These are phyloP conservation scores for Nothoprocta perdicaria DNA, from an alignment of 2,113 vertebrate genomes.

Conservation along the genomic window DNA sequence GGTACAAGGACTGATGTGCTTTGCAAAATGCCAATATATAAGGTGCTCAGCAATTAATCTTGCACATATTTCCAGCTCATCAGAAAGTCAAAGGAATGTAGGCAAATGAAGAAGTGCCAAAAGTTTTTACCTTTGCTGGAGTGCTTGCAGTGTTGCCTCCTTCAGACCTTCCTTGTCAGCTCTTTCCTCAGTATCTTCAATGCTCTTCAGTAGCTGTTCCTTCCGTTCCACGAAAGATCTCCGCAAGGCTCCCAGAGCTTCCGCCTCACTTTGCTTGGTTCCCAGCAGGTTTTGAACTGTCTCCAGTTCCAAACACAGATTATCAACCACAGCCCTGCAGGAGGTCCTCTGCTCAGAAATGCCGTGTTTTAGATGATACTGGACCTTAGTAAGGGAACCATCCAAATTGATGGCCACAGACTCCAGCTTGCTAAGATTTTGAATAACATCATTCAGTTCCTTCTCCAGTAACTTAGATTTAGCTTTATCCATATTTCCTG, in stretches of 20 bases:
- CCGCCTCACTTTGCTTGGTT: constrained; percentile 93
- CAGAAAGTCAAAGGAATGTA: neutral
- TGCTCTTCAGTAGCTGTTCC: constrained; percentile 86
- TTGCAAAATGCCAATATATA: neutral
- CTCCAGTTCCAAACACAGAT: constrained; percentile 82
- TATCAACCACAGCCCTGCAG: constrained; percentile 84
- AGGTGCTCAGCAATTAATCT: neutral
- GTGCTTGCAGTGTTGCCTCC: constrained; percentile 84
- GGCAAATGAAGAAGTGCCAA: neutral
- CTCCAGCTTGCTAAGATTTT: constrained; percentile 81
- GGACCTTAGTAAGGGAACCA: constrained; percentile 86
- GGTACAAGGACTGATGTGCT: neutral
- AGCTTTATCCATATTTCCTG: constrained; percentile 83
- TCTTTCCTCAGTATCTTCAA: constrained; percentile 88
- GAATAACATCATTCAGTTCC: constrained; percentile 76
- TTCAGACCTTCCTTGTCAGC: constrained; percentile 78
- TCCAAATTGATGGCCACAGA: constrained; percentile 84
- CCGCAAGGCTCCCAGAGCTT: constrained; percentile 83
- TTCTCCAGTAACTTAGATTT: constrained; percentile 83
- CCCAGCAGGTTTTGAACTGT: constrained; percentile 88
- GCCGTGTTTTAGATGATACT: constrained; percentile 82
- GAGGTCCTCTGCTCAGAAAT: constrained; percentile 83
- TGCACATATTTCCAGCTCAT: neutral
- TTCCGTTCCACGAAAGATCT: constrained; percentile 85
- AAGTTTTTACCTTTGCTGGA: constrained; percentile 90